Evolutionary conservation across 2,113 vertebrate species (phyloP), one percentile per base, ranked within the genome.

Genomic region (Chauna torquata): DNA sequence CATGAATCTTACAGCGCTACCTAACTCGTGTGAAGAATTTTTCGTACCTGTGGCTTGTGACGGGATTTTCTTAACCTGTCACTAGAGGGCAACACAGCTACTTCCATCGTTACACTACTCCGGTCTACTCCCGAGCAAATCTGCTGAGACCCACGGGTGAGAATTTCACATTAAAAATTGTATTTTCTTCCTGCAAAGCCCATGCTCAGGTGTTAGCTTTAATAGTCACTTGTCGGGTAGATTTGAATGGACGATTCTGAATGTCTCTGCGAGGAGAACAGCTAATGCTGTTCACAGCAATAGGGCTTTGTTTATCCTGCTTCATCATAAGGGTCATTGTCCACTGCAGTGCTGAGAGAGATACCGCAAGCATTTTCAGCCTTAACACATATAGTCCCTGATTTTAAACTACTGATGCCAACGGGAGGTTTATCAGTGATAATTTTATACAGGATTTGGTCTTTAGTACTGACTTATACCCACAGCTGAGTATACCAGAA

Each of bases 1-100:
- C 0, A 3, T 1, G 36, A 19, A 30, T 3, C 9, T 24, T 2
- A 9, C 1, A 5, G 30, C 2, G 17, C 34, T 14, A 6, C 50
- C 30, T 3, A 9, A 3, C 12, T 6, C 0, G 1, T 3, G 57
- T 7, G 47, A n/a, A 18, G 45, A 27, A 36, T 4, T 49, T 36
- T 2, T 19, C 0, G 1, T 13, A 16, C n/a, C 72, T 40, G 28
- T 0, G 5, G 64, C 52, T 32, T 0, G 36, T 3, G 45, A 22
- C 5, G 18, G 52, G 54, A 32, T 38, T 90, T 57, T 62, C 75
- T 62, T 61, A 16, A 81, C 71, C 47, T 57, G 88, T 88, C 96
- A 61, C 86, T 79, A 94, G 96, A 96, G 92, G 96, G 96, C 96
- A 90, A 64, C 54, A 45, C 82, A 28, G 82, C 75, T 2, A 5